Evolutionary conservation across 92 coral and sea anemone genomes (phyloP).

Genomic region (Pocillopora grandis): DNA sequence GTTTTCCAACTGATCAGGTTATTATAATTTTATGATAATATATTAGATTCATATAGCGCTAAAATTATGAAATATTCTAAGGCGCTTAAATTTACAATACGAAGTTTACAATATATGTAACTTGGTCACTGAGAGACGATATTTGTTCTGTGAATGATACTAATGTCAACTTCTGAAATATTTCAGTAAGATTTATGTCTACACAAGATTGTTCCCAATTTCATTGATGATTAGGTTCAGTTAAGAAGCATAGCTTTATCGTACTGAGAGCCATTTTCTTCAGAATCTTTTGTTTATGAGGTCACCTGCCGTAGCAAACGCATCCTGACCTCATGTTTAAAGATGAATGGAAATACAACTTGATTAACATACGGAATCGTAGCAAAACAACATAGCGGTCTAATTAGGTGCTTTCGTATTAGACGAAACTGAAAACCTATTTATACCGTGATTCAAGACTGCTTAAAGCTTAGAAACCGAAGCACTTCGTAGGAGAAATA

Average conservation of each 20-base stretch:
- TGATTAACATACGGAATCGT: constrained; percentile 18
- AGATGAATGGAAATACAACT: constrained; percentile 4
- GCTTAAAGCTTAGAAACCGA: not conserved
- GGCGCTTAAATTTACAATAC: no score
- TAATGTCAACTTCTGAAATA: no score
- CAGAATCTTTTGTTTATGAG: not conserved
- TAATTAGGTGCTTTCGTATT: not conserved
- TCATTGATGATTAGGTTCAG: no score
- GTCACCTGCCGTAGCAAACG: constrained; percentile 15
- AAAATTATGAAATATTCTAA: no score
- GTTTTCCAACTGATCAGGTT: no score
- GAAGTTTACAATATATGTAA: no score
- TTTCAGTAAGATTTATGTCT: no score
- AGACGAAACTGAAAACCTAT: not conserved
- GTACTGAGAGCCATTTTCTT: not conserved
- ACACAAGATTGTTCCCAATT: no score
- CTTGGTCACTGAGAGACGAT: no score
- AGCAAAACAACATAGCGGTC: constrained; percentile 9
- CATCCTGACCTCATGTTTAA: constrained; percentile 25
- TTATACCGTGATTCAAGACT: not conserved
- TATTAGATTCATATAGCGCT: no score
- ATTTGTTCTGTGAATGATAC: no score
- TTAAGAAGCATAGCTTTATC: not conserved
- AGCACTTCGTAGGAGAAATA: not conserved
- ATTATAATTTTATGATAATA: no score